Evolutionary conservation across 2,797 vertebrate genomes (phyloP).

Genomic region (Phoebastria nigripes): DNA sequence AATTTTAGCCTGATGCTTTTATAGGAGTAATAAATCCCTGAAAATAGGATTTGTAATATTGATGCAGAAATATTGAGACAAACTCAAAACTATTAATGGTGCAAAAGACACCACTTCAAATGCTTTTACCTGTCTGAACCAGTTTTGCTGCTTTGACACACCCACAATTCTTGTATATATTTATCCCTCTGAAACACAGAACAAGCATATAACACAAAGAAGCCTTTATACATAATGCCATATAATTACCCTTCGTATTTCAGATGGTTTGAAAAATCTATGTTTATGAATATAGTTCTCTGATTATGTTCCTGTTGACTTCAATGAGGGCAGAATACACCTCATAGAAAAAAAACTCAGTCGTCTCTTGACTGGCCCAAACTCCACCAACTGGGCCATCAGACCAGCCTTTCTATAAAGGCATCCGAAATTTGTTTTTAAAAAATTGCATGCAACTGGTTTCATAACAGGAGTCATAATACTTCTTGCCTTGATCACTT

Average conservation of each 20-base stretch:
- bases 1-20: not conserved
- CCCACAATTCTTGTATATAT: conserved; percentile 69
- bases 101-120: conserved; percentile 54
- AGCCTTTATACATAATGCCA: conserved; percentile 71
- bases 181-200: conserved; percentile 65
- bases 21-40: not conserved
- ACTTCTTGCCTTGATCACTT: conserved; percentile 13
- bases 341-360: not conserved
- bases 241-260: conserved; percentile 73
- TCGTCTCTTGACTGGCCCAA: not conserved
- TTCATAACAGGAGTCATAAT: conserved; percentile 25
- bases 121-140: conserved; percentile 56
- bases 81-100: conserved; percentile 21
- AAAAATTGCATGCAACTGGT: not conserved
- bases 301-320: conserved; percentile 32
- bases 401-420: conserved; percentile 45
- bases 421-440: not conserved
- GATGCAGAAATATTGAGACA: conserved; percentile 33
- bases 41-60: conserved; percentile 29
- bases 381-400: not conserved
- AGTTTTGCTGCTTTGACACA: conserved; percentile 69
- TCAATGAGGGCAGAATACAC: not conserved
- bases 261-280: conserved; percentile 71
- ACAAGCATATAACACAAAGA: conserved; percentile 70
- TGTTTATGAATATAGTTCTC: conserved; percentile 69